Base-by-base conservation (phyloP, 2,797 vertebrate genomes). In the Vireo griseus region DNA sequence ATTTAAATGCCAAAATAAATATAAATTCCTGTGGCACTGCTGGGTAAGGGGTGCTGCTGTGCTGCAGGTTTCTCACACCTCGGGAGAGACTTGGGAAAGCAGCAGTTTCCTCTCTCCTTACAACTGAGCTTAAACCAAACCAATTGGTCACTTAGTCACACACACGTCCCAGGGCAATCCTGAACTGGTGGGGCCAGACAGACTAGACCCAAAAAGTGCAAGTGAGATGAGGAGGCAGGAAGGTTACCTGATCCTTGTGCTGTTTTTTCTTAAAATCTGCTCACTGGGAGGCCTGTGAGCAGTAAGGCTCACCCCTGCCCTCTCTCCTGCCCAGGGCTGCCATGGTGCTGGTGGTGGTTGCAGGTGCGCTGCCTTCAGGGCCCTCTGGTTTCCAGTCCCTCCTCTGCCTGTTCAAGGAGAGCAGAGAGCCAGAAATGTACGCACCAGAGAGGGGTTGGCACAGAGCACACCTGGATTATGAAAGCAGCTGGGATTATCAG, bases 1-100 rank as follows among this genome's bases (percentile, higher is more conserved):
- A 81, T 88, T 94, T 75, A 86, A 84, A 66, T 84, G 62, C 74
- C 74, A 93, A 91, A 91, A 76, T 62, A 95, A 94, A 94, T 33
- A 91, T 6, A 28, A 58, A 50, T 62, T 92, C 78, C 33, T 57
- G 54, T 93, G 85, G 44, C 3, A 2, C 73, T 63, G 58, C 25
- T 8, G 8, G 62, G 25, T 58, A 83, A 83, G 50, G 14, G 11
- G 9, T 42, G 45, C 65, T 86, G 67, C 54, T 5, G 2, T 17
- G 16, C 51, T 58, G 67, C 52, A 73, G 20, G 5, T 67, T 94
- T 83, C 86, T 84, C 47, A 44, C 21, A 72, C 15, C 50, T 86
- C 7, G 0, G 63, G 39, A 80, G 21, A 87, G 52, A 50, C 42
- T 89, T 45, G n/a, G n/a, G 55, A 89, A 93, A 91, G 81, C 55